Evolutionary conservation across 2,113 vertebrate species (phyloP), one percentile per base, ranked within the genome.

Genomic region (Uria aalge): DNA sequence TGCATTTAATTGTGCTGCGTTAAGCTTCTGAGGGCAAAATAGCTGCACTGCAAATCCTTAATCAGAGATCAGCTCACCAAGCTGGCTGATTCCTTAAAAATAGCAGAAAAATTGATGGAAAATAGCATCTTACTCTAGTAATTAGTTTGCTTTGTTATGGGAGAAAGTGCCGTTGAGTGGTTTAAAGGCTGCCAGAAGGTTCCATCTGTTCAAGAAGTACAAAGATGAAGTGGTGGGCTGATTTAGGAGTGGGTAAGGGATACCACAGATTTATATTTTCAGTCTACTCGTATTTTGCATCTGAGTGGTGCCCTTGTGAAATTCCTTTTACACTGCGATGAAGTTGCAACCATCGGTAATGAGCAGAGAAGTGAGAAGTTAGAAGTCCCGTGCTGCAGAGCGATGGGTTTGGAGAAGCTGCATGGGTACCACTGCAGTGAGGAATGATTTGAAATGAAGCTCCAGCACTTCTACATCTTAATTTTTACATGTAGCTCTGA

Each of bases 121-220:
- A 96, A 64, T 77, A 89, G 76, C 88, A 36, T 71, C 85, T 92
- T 36, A 10, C 63, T 67, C 68, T 32, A 63, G 73, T 92, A 94
- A 96, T 96, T 91, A 95, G 92, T 92, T 94, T 80, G 53, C 69
- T 92, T 80, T 88, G 83, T 93, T 88, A 48, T 30, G 62, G 64
- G 55, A 72, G 69, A 88, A 88, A 94, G 76, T 89, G 83, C 88
- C 92, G 63, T 56, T 55, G 60, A 77, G 72, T 69, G 79, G 68
- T 92, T 95, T 90, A n/a, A 81, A 93, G 83, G 38, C 67, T 97
- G 90, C 76, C 92, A 96, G 92, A 71, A 93, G 94, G 88, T 94
- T 91, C 94, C 94, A 92, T 94, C 96, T 97, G 92, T 94, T 93
- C 76, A 21, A 85, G 68, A 74, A 85, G 78, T 10, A 63, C 62